These are phyloP conservation scores for Lasioglossum figueresi DNA, from an alignment of 2,888 invertebrate species.

Conservation along the genomic window DNA sequence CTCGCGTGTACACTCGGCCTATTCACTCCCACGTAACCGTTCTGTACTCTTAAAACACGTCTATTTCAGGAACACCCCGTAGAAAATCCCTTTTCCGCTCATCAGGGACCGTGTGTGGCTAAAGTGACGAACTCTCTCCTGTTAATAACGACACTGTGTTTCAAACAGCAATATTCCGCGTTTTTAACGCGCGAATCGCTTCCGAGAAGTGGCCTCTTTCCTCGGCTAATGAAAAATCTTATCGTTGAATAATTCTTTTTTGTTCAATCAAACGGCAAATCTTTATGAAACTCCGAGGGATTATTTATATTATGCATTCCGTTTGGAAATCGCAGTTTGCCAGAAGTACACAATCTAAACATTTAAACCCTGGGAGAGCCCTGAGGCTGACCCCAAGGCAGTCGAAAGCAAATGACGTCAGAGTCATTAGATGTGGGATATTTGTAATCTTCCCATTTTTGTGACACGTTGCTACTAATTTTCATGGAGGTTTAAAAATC, in stretches of 20 bases:
- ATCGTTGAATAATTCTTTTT: neutral
- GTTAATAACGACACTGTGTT: constrained; percentile 76
- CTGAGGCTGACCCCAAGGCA: too few species aligned
- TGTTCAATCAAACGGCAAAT: neutral
- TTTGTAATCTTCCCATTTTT: neutral
- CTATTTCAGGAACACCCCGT: constrained; percentile 20
- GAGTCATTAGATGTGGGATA: neutral
- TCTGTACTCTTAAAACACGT: neutral
- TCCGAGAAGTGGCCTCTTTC: neutral
- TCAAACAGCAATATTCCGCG: constrained; percentile 75
- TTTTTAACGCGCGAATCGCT: neutral
- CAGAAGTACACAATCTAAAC: neutral
- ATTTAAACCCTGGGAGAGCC: too few species aligned
- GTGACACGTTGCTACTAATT: neutral
- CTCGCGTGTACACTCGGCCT: constrained; percentile 7
- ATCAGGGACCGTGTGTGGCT: constrained; percentile 10
- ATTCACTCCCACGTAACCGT: neutral
- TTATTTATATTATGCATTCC: neutral
- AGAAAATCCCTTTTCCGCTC: constrained; percentile 1
- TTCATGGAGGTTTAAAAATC: neutral
- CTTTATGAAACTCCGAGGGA: neutral
- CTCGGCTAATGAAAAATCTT: neutral
- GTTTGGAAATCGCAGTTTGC: neutral
- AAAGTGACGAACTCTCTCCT: constrained; percentile 57
- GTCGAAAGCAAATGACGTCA: neutral